Base-by-base conservation (phyloP, 2,113 vertebrate species). In the Benitochromis conjunctus region DNA sequence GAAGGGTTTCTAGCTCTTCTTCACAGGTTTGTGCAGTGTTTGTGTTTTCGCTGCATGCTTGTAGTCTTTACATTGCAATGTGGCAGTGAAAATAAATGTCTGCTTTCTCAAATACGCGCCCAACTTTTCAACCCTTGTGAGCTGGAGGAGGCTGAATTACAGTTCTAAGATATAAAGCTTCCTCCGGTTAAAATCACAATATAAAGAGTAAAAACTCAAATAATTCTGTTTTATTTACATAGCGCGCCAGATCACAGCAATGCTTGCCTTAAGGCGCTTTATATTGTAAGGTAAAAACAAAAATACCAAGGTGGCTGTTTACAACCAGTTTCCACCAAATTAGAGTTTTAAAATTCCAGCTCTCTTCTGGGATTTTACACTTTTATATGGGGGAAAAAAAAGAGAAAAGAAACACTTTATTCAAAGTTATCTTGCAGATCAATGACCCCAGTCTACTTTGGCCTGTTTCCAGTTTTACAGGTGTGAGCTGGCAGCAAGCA, bases 401-500 rank as follows among this genome's bases (percentile, higher is more conserved):
- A 11, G 0, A 43, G 38, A 34, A 26, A 26, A 5, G 36, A 41
- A 43, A 80, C n/a, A 26, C 57, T 36, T 62, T 3, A 46, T 54
- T 21, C 86, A 79, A 88, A 84, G 54, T 57, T 71, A 84, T 88
- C 80, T 78, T 10, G 2, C 9, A 81, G 92, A 93, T 95, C 89
- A 94, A 71, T 93, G 88, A 21, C 71, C 88, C n/a, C 3, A 71
- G 74, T 89, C 85, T 89, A 80, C 81, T 69, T 81, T 95, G 94
- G 93, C 92, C 55, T 76, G n/a, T 41, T 53, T 92, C 92, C 94
- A 94, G 82, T 55, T 81, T 48, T 79, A 69, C 85, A 95, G 91
- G 94, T 95, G 94, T 94, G 92, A 95, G 91, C 87, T 95, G 96
- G 94, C 94, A 92, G 92, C 7, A 77, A 86, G 94, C 83, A 79